These are phyloP conservation scores for Luffia ferchaultella DNA, from an alignment of 2,888 invertebrate species.

Conservation along the genomic window DNA sequence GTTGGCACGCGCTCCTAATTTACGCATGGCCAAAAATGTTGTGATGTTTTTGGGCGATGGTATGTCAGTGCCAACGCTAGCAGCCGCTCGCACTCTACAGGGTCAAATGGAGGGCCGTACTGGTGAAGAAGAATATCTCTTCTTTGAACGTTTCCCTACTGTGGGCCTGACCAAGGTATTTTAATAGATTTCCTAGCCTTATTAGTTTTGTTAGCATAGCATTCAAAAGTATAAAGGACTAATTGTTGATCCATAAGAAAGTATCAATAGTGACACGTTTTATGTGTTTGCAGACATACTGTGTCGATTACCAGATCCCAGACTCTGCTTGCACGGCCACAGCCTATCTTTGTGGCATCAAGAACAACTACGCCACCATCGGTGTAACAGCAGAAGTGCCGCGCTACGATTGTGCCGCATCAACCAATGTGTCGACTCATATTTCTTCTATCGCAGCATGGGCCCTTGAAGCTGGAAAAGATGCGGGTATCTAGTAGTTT, in stretches of 20 bases:
- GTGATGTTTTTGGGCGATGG: conserved; percentile 78
- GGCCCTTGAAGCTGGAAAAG: conserved; percentile 62
- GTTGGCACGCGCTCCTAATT: neutral
- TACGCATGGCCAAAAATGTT: conserved; percentile 53
- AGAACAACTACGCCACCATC: conserved; percentile 48
- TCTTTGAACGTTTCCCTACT: conserved; percentile 70
- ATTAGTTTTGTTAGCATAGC: neutral
- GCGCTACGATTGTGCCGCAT: conserved; percentile 54
- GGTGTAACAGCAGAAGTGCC: conserved; percentile 52
- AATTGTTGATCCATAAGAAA: neutral
- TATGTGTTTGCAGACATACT: conserved; percentile 64
- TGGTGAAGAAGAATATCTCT: conserved; percentile 66
- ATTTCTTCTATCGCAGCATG: conserved; percentile 71
- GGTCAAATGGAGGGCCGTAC: conserved; percentile 55
- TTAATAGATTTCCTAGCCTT: neutral
- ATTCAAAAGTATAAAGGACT: conserved; percentile 13
- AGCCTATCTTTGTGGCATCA: conserved; percentile 57
- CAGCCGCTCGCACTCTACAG: conserved; percentile 65
- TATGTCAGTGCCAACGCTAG: conserved; percentile 74
- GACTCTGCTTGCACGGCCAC: conserved; percentile 65
- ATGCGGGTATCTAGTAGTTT: conserved; percentile 29
- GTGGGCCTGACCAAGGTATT: conserved; percentile 52
- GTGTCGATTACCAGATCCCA: conserved; percentile 50
- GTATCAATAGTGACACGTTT: conserved; percentile 21
- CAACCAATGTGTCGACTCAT: conserved; percentile 49